Evolutionary conservation across 2,113 vertebrate genomes (phyloP).

Genomic region (Gymnobelideus leadbeateri): DNA sequence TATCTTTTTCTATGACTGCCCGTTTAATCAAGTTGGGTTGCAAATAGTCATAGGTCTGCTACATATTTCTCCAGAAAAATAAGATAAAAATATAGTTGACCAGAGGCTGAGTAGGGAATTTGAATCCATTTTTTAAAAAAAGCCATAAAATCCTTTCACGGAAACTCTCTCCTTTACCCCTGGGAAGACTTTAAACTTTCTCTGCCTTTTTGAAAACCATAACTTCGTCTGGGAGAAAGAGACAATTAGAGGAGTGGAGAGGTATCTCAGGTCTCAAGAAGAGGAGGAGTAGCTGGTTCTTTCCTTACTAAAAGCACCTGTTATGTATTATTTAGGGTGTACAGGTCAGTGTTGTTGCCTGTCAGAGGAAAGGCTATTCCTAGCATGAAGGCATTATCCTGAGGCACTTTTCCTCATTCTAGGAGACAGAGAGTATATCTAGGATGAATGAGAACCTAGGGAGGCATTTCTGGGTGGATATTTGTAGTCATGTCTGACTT

Average conservation of each 20-base stretch:
- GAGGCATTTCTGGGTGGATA: constrained; percentile 10
- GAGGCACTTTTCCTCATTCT: not conserved
- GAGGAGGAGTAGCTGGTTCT: not conserved
- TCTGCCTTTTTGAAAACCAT: not conserved
- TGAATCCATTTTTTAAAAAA: constrained; percentile 17
- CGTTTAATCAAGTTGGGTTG: not conserved
- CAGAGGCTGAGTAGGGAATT: not conserved
- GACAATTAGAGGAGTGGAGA: not conserved
- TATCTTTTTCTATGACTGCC: constrained; percentile 53
- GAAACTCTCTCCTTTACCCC: not conserved
- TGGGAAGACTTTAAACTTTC: constrained; percentile 14
- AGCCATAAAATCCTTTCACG: not conserved
- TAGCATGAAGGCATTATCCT: constrained; percentile 26
- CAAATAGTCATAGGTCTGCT: constrained; percentile 10
- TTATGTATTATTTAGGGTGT: constrained; percentile 43
- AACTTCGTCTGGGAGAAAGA: constrained; percentile 9
- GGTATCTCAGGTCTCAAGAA: not conserved
- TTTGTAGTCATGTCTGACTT: not conserved
- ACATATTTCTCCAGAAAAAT: constrained; percentile 33
- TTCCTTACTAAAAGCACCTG: not conserved
- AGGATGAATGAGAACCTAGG: constrained; percentile 16
- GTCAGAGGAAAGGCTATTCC: not conserved
- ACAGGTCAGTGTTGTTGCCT: constrained; percentile 13
- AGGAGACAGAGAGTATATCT: constrained; percentile 29
- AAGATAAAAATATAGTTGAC: not conserved